Conservation (phyloP, 2,888 invertebrate genomes). For the Caradrina kadenii region DNA sequence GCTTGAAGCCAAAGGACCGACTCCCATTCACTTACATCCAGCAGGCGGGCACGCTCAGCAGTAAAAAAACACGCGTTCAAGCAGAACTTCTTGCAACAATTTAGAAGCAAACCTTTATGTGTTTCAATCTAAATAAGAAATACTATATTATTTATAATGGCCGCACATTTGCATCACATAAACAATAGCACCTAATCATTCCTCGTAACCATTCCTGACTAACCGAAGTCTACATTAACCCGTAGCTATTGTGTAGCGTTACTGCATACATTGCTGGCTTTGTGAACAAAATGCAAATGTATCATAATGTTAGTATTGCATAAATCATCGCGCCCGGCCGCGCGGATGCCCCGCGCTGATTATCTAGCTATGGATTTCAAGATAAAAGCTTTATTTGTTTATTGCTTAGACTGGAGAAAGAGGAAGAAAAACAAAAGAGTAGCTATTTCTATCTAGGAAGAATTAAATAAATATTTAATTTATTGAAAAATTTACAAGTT, state of each 20-base stretch:
- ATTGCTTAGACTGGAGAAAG: slow-evolving; percentile 39
- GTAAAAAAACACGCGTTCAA: slow-evolving; percentile 5
- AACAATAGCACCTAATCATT: slow-evolving; percentile 69
- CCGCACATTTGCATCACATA: slow-evolving; percentile 63
- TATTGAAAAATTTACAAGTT: too few relatives aligned
- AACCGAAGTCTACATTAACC: slow-evolving; percentile 67
- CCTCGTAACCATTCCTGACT: slow-evolving; percentile 65
- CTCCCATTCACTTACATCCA: too few relatives aligned
- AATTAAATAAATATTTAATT: background rate
- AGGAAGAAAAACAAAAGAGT: slow-evolving; percentile 4
- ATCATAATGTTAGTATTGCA: slow-evolving; percentile 77
- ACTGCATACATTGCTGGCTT: slow-evolving; percentile 69
- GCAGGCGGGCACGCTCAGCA: background rate
- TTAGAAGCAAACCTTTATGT: slow-evolving; percentile 37
- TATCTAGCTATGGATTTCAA: slow-evolving; percentile 78
- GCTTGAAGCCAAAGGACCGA: too few relatives aligned
- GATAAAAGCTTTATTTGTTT: slow-evolving; percentile 75
- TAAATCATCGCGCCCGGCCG: slow-evolving; percentile 76
- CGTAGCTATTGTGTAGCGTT: slow-evolving; percentile 65
- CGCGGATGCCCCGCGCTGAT: slow-evolving; percentile 77
- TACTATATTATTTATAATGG: slow-evolving; percentile 63
- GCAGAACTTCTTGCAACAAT: slow-evolving; percentile 13
- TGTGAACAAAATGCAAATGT: slow-evolving; percentile 82
- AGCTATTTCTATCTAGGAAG: background rate
- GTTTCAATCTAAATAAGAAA: slow-evolving; percentile 61